Evolutionary conservation across 1,140 invertebrate species (phyloP).

Genomic region (Megathymus violae): DNA sequence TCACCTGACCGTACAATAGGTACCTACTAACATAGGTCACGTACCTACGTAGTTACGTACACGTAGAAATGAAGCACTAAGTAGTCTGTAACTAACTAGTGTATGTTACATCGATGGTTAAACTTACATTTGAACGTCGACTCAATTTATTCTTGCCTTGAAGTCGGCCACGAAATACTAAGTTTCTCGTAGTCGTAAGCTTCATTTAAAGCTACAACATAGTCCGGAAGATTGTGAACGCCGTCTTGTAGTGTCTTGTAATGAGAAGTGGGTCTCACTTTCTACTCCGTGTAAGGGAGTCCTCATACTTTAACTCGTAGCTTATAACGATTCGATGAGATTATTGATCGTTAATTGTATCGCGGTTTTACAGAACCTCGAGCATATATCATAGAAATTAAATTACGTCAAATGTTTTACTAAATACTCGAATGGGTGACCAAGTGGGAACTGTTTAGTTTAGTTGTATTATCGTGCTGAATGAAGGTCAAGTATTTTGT

Average conservation of each 20-base stretch:
- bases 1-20: too few relatives aligned
- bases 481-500: too few relatives aligned
- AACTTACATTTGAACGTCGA: not conserved
- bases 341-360: not conserved
- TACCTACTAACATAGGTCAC: not conserved
- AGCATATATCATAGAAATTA: too few relatives aligned
- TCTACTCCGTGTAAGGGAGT: constrained; percentile 41
- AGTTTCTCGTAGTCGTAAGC: constrained; percentile 17
- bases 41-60: too few relatives aligned
- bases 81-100: too few relatives aligned
- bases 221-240: constrained; percentile 35
- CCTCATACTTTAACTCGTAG: constrained; percentile 4
- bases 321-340: not conserved
- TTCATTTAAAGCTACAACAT: constrained; percentile 18
- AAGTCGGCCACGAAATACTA: constrained; percentile 10
- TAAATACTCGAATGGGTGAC: too few relatives aligned
- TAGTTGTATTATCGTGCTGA: too few relatives aligned
- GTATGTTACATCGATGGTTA: too few relatives aligned
- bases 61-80: too few relatives aligned
- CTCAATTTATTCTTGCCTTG: not conserved
- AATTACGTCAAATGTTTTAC: too few relatives aligned
- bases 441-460: too few relatives aligned
- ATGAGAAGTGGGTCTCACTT: constrained; percentile 49
- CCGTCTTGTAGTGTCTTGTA: constrained; percentile 35
- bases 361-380: not conserved